Base-by-base conservation (phyloP, 2,797 vertebrate species). In the Falco berigora region DNA sequence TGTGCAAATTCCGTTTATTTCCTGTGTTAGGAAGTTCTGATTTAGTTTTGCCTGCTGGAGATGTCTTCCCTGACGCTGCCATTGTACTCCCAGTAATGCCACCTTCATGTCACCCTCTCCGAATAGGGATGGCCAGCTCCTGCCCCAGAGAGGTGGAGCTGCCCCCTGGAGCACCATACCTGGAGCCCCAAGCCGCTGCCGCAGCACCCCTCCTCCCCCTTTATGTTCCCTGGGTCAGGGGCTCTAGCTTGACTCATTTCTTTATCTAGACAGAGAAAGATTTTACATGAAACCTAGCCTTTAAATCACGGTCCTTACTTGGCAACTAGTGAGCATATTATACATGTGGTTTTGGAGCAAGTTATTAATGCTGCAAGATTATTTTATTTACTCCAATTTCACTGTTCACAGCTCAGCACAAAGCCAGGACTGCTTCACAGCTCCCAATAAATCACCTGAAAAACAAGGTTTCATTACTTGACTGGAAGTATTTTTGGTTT, bases 371-470 rank as follows among this genome's bases (percentile, higher is more conserved):
- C 46, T 14, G 34, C 4, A 24, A 86, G 55, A 73, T 73, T 49
- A 77, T 85, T 94, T 81, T 88, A 74, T 86, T 91, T 92, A 77
- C 94, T 95, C 76, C 85, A 92, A 52, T 92, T 94, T 89, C 95
- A 74, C 90, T 58, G 78, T 71, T 96, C 78, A 47, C 66, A 90
- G 76, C 59, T 69, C 86, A 92, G 75, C 76, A 75, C 81, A 92
- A 71, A 79, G 91, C 66, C 56, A 56, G 81, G 32, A 3, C 56
- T 42, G 40, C 86, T 86, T 68, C 66, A 12, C 14, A 28, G 47
- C 59, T 77, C 66, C 75, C 14, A 40, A 89, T 58, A 95, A 52
- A 94, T 88, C 89, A 82, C 84, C 91, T 81, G 77, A 44, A 91
- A 72, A 49, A 4, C 47, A 28, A 5, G 3, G 44, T 90, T 66